These are phyloP conservation scores for Daboia siamensis DNA, from an alignment of 2,113 vertebrate species.

Conservation along the genomic window DNA sequence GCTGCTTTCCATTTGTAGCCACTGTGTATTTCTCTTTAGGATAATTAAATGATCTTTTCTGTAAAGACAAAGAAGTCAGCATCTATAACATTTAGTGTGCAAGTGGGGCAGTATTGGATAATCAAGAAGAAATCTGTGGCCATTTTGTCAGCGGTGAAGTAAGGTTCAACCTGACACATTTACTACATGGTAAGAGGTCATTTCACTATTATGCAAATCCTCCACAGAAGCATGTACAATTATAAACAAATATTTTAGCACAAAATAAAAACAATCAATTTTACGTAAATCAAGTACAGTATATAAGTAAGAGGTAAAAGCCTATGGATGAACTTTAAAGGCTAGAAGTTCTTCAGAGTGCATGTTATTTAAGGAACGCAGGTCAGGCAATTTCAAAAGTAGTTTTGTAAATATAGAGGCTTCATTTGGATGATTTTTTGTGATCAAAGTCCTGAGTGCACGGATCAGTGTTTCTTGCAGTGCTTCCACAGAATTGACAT, in stretches of 20 bases:
- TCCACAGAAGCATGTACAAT: constrained; percentile 58
- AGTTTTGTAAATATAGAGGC: constrained; percentile 95
- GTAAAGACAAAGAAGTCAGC: constrained; percentile 56
- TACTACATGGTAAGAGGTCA: constrained; percentile 59
- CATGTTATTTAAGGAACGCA: constrained; percentile 98
- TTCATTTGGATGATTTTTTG: constrained; percentile 91
- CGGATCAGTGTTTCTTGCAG: constrained; percentile 95
- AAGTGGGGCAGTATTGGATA: constrained; percentile 31
- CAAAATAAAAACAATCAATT: constrained; percentile 60
- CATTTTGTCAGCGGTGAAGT: constrained; percentile 5
- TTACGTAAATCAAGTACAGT: constrained; percentile 52
- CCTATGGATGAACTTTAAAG: constrained; percentile 94
- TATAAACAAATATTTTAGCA: constrained; percentile 68
- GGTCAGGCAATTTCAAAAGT: constrained; percentile 92
- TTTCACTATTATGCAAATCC: constrained; percentile 49
- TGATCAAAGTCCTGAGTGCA: constrained; percentile 89
- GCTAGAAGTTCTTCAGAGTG: constrained; percentile 97
- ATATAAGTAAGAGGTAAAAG: constrained; percentile 62
- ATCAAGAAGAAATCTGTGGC: neutral
- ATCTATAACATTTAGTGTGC: constrained; percentile 30
- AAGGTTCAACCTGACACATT: constrained; percentile 58
- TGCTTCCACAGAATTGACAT: constrained; percentile 87
- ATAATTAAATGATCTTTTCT: constrained; percentile 60
- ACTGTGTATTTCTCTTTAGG: constrained; percentile 31
- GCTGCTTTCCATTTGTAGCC: constrained; percentile 47